These are phyloP conservation scores for Melanotus villosus DNA, from an alignment of 2,888 invertebrate genomes.

Conservation along the genomic window DNA sequence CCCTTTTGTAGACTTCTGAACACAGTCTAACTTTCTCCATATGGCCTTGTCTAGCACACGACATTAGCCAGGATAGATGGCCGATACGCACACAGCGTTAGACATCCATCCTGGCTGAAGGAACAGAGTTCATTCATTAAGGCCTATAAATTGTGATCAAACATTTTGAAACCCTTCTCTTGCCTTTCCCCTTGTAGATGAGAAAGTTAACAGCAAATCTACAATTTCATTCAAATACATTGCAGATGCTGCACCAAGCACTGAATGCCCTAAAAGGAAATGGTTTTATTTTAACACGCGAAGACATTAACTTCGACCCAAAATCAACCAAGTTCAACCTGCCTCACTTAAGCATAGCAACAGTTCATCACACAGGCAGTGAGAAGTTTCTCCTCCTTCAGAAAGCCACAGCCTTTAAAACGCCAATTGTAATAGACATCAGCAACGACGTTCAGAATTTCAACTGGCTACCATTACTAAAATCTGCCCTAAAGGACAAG, in stretches of 20 bases:
- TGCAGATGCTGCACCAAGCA: background rate
- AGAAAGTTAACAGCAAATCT: too few relatives aligned
- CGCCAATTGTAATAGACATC: slow-evolving; percentile 70
- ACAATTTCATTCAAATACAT: too few relatives aligned
- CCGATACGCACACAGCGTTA: too few relatives aligned
- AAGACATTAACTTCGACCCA: slow-evolving; percentile 54
- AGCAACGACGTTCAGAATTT: slow-evolving; percentile 66
- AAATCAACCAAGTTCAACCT: slow-evolving; percentile 54
- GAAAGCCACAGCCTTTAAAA: slow-evolving; percentile 69
- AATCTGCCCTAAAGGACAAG: slow-evolving; percentile 59
- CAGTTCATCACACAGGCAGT: slow-evolving; percentile 68
- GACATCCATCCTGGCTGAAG: too few relatives aligned
- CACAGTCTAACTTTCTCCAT: too few relatives aligned
- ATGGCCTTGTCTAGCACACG: too few relatives aligned
- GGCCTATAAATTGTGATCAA: too few relatives aligned
- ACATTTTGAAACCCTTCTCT: too few relatives aligned
- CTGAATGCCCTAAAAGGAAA: slow-evolving; percentile 21
- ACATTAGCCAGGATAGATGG: too few relatives aligned
- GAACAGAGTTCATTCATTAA: too few relatives aligned
- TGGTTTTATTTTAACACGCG: slow-evolving; percentile 31
- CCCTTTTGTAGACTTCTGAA: too few relatives aligned
- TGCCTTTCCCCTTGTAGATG: too few relatives aligned
- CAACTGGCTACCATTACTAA: slow-evolving; percentile 71
- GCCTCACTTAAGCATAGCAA: slow-evolving; percentile 69
- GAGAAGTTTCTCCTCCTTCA: slow-evolving; percentile 73